A percentile compares a stretch with the other conserved stretches of the same genome.
Evolutionary conservation across 1,140 invertebrate species (phyloP).

Genomic region (Drosophila fuyamai): DNA sequence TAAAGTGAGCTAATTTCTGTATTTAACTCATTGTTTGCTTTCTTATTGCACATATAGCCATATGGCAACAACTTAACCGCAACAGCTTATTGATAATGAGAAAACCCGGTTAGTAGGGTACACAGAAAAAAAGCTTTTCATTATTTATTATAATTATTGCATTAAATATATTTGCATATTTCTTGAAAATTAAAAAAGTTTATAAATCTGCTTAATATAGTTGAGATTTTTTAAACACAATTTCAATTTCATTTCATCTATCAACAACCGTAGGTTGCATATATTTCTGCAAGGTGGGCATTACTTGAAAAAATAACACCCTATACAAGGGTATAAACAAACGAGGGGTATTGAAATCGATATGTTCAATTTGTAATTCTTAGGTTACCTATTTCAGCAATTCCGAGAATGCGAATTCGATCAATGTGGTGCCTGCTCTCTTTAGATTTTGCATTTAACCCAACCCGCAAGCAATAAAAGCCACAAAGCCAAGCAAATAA

Average conservation of each 20-base stretch:
- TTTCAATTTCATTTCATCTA: too few relatives aligned
- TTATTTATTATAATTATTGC: not conserved
- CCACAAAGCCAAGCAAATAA: slow-evolving; percentile 26
- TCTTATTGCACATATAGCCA: slow-evolving; percentile 10
- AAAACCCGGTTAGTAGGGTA: slow-evolving; percentile 29
- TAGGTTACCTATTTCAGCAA: slow-evolving; percentile 24
- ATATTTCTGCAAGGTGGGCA: too few relatives aligned
- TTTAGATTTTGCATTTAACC: slow-evolving; percentile 23
- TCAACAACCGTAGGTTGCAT: too few relatives aligned
- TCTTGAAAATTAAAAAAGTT: not conserved
- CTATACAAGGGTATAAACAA: too few relatives aligned
- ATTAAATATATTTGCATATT: not conserved
- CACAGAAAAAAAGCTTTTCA: not conserved
- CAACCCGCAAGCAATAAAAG: slow-evolving; percentile 12
- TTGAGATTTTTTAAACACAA: too few relatives aligned
- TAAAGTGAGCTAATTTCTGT: not conserved
- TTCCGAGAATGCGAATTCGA: slow-evolving; percentile 39
- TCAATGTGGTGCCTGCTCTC: slow-evolving; percentile 24
- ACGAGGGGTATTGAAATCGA: not conserved
- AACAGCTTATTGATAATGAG: slow-evolving; percentile 30
- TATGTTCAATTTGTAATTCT: not conserved
- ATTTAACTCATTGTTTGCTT: slow-evolving; percentile 6
- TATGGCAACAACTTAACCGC: slow-evolving; percentile 18
- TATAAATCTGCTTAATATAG: too few relatives aligned
- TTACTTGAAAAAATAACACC: too few relatives aligned